These are phyloP conservation scores for Lomographa bimaculata DNA, from an alignment of 2,888 invertebrate genomes.

Conservation along the genomic window DNA sequence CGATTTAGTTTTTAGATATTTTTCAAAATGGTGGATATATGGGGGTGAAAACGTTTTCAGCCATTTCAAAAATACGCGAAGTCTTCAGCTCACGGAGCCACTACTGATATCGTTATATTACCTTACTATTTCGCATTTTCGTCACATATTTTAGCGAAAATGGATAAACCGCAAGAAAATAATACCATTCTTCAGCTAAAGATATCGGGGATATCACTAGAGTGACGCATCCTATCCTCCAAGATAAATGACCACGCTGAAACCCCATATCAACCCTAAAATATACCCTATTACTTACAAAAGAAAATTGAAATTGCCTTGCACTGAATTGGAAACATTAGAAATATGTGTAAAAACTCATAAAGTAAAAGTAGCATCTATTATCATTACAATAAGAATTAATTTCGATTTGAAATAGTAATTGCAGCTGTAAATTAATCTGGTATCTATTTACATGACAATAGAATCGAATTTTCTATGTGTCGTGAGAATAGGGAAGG, in stretches of 20 bases:
- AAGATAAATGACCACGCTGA: slow-evolving; percentile 57
- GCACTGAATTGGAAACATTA: slow-evolving; percentile 1
- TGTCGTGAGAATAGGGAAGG: slow-evolving; percentile 14
- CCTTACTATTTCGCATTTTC: no score
- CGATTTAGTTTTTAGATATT: no score
- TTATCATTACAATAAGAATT: slow-evolving; percentile 3
- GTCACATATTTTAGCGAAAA: no score
- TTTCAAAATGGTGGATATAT: no score
- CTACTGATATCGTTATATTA: no score
- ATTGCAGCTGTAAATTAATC: slow-evolving; percentile 8
- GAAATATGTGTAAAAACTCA: no score
- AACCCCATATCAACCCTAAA: slow-evolving; percentile 19
- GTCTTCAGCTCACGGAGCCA: no score
- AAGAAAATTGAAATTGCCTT: slow-evolving; percentile 17
- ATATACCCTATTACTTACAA: slow-evolving; percentile 25
- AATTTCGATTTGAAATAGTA: background rate
- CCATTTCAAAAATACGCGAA: no score
- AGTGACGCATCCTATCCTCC: slow-evolving; percentile 56
- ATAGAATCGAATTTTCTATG: slow-evolving; percentile 17
- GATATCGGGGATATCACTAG: slow-evolving; percentile 45
- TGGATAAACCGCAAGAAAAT: slow-evolving; percentile 31
- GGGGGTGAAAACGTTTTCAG: no score
- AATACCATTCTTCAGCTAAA: slow-evolving; percentile 51
- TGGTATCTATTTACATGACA: background rate
- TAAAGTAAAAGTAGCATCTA: slow-evolving; percentile 5